Conservation (phyloP, 2,113 vertebrate species). For the Bos javanicus region DNA sequence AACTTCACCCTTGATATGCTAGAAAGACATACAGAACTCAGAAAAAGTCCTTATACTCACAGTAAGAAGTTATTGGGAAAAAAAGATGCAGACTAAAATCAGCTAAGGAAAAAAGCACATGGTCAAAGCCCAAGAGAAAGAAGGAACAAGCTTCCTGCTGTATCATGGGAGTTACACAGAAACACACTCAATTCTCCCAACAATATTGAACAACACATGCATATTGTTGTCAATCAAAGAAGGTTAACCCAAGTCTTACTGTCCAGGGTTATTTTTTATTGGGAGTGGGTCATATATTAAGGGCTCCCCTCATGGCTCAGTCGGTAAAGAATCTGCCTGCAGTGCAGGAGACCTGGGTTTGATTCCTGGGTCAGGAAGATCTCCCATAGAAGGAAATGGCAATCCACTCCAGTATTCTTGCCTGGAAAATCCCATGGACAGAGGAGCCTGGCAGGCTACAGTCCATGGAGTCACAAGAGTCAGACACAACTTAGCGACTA, state of each 20-base stretch:
- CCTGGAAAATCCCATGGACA: no score
- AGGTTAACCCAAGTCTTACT: not conserved
- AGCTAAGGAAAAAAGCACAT: not conserved
- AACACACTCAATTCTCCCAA: not conserved
- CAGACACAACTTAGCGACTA: no score
- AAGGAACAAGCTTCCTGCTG: not conserved
- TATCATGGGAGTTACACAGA: accelerated
- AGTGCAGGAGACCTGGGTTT: no score
- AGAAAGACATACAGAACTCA: not conserved
- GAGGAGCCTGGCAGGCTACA: no score
- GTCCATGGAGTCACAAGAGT: no score
- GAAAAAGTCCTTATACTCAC: not conserved
- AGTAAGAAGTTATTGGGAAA: not conserved
- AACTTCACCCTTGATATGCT: not conserved
- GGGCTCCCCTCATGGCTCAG: no score
- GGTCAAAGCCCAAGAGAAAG: not conserved
- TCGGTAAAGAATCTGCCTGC: no score
- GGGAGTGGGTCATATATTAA: not conserved
- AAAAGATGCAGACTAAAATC: not conserved
- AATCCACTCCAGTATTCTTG: no score
- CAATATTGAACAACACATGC: not conserved
- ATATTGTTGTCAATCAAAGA: not conserved
- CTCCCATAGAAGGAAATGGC: no score
- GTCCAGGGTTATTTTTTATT: not conserved
- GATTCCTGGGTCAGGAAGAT: no score